Evolutionary conservation across 2,888 invertebrate species (phyloP), one percentile per base, ranked within the genome.

Genomic region (Thymelicus lineola): DNA sequence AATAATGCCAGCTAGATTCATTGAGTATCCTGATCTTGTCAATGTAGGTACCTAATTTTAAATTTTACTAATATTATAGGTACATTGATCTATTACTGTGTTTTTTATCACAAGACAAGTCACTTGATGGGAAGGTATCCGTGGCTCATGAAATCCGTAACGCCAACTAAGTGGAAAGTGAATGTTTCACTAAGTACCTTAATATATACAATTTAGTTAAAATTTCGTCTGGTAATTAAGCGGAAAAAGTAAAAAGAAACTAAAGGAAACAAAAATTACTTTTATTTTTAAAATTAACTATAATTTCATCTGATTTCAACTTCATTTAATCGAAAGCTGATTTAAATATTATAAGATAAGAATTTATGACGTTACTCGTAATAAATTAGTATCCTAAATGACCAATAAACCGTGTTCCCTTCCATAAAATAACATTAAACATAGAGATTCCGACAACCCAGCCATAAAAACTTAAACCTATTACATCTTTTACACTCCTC

Each of bases 381-480:
- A 50, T 50, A 50, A 50, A 50, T 50, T 6, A 45, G 45, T 2
- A 50, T 50, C 12, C 48, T 17, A 50, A 50, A 50, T 7, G 15
- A 50, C 48, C 9, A 15, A 50, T 15, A 50, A 50, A 50, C 48
- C 7, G 6, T 17, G 9, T 15, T 7, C 15, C 48, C 9, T 9
- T 42, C 48, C 48, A 50, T 50, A 50, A 50, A 50, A 50, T 0
- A 50, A 7, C 48, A 17, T 42, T 50, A n/a, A 50, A 17, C 48
- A 50, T 17, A 10, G 3, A 20, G 1, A 28, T 53, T 53, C 53
- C 28, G 20, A 53, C 7, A 12, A 55, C 28, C 10, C 4, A 28
- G 55, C n/a, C 57, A 36, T 57, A 57, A 57, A 57, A 35, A 36
- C n/a, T 36, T n/a, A 57, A 55, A 28, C 35, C 57, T n/a, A 14